Conservation (phyloP, 2,113 vertebrate genomes). For the Pangasianodon hypophthalmus region DNA sequence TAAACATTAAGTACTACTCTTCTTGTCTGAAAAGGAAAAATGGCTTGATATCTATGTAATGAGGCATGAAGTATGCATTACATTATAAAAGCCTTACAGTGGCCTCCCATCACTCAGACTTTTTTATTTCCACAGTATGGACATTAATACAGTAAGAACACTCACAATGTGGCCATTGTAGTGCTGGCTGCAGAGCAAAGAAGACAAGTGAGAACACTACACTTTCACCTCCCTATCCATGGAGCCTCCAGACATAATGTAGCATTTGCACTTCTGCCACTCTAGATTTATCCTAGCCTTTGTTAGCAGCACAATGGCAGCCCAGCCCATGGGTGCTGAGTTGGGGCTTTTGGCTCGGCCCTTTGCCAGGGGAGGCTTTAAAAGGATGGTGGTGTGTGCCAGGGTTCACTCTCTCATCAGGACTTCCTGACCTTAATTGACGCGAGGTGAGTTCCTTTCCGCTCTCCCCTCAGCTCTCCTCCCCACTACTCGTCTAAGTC, state of each 20-base stretch:
- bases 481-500: constrained; percentile 1
- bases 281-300: constrained; percentile 72
- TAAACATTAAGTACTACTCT: not conserved
- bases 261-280: constrained; percentile 75
- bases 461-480: constrained; percentile 38
- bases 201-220: not conserved
- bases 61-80: not conserved
- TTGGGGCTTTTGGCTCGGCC: constrained; percentile 72
- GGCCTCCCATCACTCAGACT: not conserved
- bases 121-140: not conserved
- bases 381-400: constrained; percentile 72
- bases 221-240: not conserved
- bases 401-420: constrained; percentile 73
- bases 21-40: not conserved
- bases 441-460: constrained; percentile 73
- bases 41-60: not conserved
- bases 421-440: constrained; percentile 69
- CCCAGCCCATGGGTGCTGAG: constrained; percentile 67
- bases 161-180: not conserved
- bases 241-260: constrained; percentile 64
- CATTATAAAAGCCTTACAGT: not conserved
- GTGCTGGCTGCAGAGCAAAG: not conserved
- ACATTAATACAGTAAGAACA: not conserved
- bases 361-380: constrained; percentile 80
- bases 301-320: constrained; percentile 65